A percentile compares a stretch with the other conserved stretches of the same genome.
Evolutionary conservation across 1,140 invertebrate genomes (phyloP).

Genomic region (Potamilus streckersoni): DNA sequence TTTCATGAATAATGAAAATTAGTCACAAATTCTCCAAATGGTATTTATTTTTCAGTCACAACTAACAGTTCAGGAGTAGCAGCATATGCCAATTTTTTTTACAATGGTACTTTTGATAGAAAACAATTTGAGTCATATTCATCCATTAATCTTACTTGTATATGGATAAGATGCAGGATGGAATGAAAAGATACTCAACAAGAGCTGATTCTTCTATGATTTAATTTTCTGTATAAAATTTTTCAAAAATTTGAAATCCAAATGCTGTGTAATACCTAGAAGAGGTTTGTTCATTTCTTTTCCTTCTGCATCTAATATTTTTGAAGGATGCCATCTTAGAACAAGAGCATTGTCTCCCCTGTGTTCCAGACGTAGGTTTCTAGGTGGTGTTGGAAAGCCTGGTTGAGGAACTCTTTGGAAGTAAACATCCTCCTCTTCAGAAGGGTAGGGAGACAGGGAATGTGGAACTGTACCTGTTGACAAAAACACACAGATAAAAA

Average conservation of each 20-base stretch:
- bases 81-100: no score
- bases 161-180: no score
- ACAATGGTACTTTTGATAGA: no score
- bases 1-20: no score
- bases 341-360: slow-evolving; percentile 38
- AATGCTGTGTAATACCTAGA: slow-evolving; percentile 24
- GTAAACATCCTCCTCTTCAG: slow-evolving; percentile 45
- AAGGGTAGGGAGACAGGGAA: slow-evolving; percentile 48
- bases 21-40: no score
- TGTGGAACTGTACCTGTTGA: slow-evolving; percentile 42
- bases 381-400: slow-evolving; percentile 51
- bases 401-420: slow-evolving; percentile 39
- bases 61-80: no score
- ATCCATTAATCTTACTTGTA: no score
- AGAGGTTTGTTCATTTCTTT: slow-evolving; percentile 32
- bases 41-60: no score
- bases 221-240: neutral
- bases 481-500: no score
- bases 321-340: slow-evolving; percentile 48
- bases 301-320: slow-evolving; percentile 28
- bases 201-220: no score
- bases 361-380: slow-evolving; percentile 38
- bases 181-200: no score
- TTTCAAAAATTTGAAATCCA: neutral
- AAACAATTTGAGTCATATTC: no score